Percentiles rank a stretch among this genome's conserved stretches.
Conservation (phyloP, 2,888 invertebrate species). For the Omphaloscelis lunosa region DNA sequence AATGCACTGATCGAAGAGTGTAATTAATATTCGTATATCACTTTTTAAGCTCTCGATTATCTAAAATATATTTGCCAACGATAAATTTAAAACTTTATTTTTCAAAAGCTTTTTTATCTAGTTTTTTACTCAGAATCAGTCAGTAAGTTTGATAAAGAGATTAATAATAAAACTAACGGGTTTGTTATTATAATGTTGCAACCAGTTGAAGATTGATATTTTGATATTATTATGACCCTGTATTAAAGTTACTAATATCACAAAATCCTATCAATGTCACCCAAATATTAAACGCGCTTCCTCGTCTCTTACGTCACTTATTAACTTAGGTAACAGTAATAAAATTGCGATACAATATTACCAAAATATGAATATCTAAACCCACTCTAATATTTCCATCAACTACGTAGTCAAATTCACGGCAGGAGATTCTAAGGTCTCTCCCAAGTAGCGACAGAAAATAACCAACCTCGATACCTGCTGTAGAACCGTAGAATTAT, state of each 20-base stretch:
- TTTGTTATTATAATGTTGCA: neutral
- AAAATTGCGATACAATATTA: neutral
- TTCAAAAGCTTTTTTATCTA: neutral
- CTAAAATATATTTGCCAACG: neutral
- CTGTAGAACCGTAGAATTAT: neutral
- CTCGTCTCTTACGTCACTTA: slow-evolving; percentile 17
- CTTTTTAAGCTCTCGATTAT: neutral
- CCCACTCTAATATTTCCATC: neutral
- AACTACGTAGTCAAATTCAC: neutral
- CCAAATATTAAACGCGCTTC: slow-evolving; percentile 16
- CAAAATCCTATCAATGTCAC: slow-evolving; percentile 11
- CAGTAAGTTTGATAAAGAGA: neutral
- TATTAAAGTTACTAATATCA: slow-evolving; percentile 1
- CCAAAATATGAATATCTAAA: neutral
- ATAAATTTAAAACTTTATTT: neutral
- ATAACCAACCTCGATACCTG: neutral
- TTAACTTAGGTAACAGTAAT: neutral
- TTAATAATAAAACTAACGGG: neutral
- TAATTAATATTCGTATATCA: neutral
- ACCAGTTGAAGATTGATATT: slow-evolving; percentile 11
- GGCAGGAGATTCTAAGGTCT: neutral
- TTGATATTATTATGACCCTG: slow-evolving; percentile 14
- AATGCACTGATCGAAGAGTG: neutral
- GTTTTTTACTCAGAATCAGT: neutral
- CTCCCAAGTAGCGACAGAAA: neutral